Evolutionary conservation across 2,888 invertebrate genomes (phyloP).

Genomic region (Agrochola litura): DNA sequence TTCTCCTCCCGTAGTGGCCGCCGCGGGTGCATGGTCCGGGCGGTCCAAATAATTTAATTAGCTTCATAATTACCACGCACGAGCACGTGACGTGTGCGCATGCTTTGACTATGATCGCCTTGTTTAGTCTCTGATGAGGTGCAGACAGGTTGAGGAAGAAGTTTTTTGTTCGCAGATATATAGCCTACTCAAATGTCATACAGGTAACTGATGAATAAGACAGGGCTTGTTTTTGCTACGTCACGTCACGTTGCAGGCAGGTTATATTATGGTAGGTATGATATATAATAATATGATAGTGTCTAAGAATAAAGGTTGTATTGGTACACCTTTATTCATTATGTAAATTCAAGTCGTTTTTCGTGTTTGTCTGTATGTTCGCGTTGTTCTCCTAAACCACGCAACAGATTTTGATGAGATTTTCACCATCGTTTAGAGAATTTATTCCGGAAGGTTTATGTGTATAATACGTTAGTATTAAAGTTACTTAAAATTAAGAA

Average conservation of each 20-base stretch:
- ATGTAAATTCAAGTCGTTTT: no score
- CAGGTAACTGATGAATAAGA: background rate
- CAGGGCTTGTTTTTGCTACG: background rate
- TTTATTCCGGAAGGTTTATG: no score
- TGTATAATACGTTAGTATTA: no score
- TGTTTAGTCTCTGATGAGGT: constrained; percentile 29
- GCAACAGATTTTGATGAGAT: no score
- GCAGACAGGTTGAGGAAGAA: constrained; percentile 21
- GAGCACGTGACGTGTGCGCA: constrained; percentile 49
- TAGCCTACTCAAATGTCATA: background rate
- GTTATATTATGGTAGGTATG: background rate
- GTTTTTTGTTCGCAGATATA: constrained; percentile 2
- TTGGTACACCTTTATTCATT: background rate
- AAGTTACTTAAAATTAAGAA: no score
- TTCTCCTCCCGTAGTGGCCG: constrained; percentile 48
- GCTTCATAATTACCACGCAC: constrained; percentile 70
- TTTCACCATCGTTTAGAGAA: no score
- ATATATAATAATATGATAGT: background rate
- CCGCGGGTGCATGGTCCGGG: constrained; percentile 73
- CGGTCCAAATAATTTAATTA: constrained; percentile 84
- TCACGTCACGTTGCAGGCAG: background rate
- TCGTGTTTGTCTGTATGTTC: no score
- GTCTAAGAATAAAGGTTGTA: background rate
- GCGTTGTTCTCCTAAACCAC: no score
- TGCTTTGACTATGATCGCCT: constrained; percentile 30